Evolutionary conservation across 2,888 invertebrate species (phyloP), one percentile per base, ranked within the genome.

Genomic region (Orthosia gothica): DNA sequence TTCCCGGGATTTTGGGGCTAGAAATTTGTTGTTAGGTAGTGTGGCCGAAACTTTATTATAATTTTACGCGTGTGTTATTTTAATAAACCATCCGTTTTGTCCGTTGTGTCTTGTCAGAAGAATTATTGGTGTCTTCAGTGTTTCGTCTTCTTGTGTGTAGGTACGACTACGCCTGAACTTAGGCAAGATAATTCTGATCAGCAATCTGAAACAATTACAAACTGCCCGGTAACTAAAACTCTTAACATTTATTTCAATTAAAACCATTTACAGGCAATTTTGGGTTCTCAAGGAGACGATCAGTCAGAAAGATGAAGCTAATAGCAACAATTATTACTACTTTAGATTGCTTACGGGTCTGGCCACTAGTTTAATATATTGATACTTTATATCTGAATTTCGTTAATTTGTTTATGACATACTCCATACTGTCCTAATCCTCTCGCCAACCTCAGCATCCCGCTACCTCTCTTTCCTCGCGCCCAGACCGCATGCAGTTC

Each of bases 401-500:
- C 63, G 23, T 15, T 0, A 26, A 11, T 20, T 47, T 52, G 0
- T 20, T 55, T 5, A 5, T 45, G 13, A n/a, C 12, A 45, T 32
- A n/a, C 5, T 70, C 12, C 2, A 26, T 47, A 15, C 20, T 20
- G 11, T 23, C 2, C 9, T 26, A 20, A 40, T 23, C 13, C 7
- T 32, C 45, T 52, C 9, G 1, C 11, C 13, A 40, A n/a, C 12
- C 18, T 18, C 16, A 26, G 4, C 5, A 11, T 1, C 2, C 74
- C 82, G 82, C 82, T 68, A 5, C 2, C 58, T 66, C 75, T 69
- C 59, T 23, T 58, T 16, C 2, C 58, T 63, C 59, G 26, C 11
- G 1, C 32, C 64, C 45, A 40, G 2, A 57, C 62, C 54, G 59
- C 73, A 67, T 83, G 86, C 88, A 83, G 91, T 91, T 91, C 87